Base-by-base conservation (phyloP, 1,140 invertebrate species). In the Antheraea mylitta region DNA sequence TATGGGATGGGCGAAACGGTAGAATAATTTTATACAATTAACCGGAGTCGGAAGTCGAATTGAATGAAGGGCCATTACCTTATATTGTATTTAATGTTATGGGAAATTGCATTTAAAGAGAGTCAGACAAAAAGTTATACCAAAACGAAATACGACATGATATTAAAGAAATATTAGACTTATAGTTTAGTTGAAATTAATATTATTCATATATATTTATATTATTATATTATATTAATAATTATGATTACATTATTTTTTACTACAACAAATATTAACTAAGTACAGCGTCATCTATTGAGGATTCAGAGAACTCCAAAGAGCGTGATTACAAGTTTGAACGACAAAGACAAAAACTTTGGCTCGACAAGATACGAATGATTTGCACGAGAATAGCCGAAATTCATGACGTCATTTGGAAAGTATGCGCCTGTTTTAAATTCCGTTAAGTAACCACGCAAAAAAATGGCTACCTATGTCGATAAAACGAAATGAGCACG, bases 321-420 rank as follows among this genome's bases (percentile, higher is more conserved):
- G 58, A 11, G 16, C 58, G n/a, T 18, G n/a, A 59, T 18, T 61
- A 60, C 13, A 64, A 18, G 10, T 64, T 30, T 63, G 42, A 42
- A 61, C 13, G 53, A 38, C 62, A 48, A 59, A 74, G 67, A 62
- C 38, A 66, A 70, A 45, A 70, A 45, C 19, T 58, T 13, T n/a
- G 64, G 62, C 18, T 18, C 65, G 42, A 63, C 18, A 58, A 36
- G 22, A 58, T 30, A 64, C 42, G 30, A 69, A 63, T 45, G 63
- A 71, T 71, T 42, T 67, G 60, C 66, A 67, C 73, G 70, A 71
- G 58, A 58, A 75, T 59, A 42, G 36, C 81, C 81, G 77, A 89
- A 86, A 81, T 83, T 80, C 74, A 64, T 89, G 87, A 89, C 87
- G 87, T 83, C 79, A 86, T 85, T 81, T 81, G 80, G 84, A 85